Percentiles rank a stretch among this genome's conserved stretches.
phyloP scores from a whole-genome alignment of 2,797 vertebrate genomes.

The Eulemur rubriventer region DNA sequence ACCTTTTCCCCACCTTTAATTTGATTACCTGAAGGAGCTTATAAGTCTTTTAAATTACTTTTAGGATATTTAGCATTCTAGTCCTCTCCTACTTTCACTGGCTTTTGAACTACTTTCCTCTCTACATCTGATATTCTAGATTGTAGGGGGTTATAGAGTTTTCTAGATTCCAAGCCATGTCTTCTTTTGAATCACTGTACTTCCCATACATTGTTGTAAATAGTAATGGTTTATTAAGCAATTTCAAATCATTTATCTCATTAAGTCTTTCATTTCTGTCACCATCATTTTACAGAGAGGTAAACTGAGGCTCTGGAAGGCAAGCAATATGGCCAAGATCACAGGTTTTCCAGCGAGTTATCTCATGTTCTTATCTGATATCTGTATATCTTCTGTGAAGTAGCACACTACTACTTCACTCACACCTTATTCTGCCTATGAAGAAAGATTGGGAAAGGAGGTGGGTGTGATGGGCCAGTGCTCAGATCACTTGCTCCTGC shows the following conservation, averaged over 20 bases:
- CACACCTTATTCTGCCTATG: background rate
- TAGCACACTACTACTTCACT: background rate
- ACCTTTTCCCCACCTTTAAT: background rate
- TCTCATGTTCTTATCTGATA: background rate
- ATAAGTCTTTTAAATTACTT: background rate
- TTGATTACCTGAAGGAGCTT: background rate
- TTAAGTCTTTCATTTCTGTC: background rate
- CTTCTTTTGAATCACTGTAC: background rate
- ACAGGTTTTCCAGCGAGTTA: background rate
- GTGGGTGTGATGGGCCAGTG: accelerated
- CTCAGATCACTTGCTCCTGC: background rate
- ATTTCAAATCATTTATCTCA: background rate
- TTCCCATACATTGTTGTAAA: background rate
- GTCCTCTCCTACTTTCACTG: background rate
- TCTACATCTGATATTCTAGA: background rate
- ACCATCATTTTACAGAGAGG: background rate
- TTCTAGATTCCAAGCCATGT: background rate
- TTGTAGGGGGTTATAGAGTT: background rate
- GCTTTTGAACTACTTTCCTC: background rate
- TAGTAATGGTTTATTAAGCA: background rate
- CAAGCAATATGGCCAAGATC: background rate
- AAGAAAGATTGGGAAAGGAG: background rate
- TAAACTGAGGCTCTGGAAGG: background rate
- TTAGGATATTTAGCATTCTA: background rate
- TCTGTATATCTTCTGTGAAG: too few relatives aligned